These are phyloP conservation scores for Latheticus oryzae DNA, from an alignment of 2,888 invertebrate species.

Conservation along the genomic window DNA sequence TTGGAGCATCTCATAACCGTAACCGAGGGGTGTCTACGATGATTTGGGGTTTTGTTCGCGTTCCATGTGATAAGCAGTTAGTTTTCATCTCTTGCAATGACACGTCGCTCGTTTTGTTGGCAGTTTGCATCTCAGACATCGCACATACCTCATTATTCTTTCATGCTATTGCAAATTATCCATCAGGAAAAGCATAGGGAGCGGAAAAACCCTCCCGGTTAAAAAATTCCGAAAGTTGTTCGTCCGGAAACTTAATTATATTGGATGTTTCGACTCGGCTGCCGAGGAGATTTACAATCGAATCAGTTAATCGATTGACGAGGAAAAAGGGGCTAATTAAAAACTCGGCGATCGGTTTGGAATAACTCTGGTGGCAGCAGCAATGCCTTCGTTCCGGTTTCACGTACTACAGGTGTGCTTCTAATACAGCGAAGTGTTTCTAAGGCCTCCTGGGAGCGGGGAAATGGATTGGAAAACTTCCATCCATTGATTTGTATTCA, in stretches of 20 bases:
- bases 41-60: conserved; percentile 47
- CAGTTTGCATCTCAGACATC: conserved; percentile 52
- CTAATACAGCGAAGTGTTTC: conserved; percentile 60
- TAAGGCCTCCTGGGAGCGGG: conserved; percentile 51
- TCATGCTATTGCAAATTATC: conserved; percentile 62
- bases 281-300: conserved; percentile 61
- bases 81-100: conserved; percentile 51
- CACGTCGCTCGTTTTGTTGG: conserved; percentile 48
- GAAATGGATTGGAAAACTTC: conserved; percentile 67
- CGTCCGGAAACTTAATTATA: conserved; percentile 64
- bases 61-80: conserved; percentile 53
- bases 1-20: conserved; percentile 48
- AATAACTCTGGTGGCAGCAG: conserved; percentile 25
- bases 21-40: conserved; percentile 46
- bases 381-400: conserved; percentile 25
- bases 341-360: conserved; percentile 19
- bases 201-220: conserved; percentile 42
- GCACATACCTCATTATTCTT: conserved; percentile 59
- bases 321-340: conserved; percentile 38
- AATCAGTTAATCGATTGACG: conserved; percentile 59
- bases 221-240: conserved; percentile 60
- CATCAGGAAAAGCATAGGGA: conserved; percentile 52
- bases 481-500: conserved; percentile 67
- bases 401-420: conserved; percentile 59
- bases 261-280: conserved; percentile 60